Conservation (phyloP, 1,140 invertebrate species). For the Medauroidea extradentata region DNA sequence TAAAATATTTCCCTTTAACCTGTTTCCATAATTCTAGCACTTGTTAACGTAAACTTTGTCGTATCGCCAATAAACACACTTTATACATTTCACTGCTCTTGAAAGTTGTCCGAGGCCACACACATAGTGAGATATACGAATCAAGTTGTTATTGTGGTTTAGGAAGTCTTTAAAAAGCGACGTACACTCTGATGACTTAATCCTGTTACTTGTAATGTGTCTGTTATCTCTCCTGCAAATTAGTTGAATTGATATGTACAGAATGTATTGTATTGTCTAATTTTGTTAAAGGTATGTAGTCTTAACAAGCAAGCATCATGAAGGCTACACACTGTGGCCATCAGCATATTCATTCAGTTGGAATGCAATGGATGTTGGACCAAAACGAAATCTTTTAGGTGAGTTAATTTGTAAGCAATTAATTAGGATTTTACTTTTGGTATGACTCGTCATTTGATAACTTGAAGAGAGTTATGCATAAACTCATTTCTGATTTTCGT, state of each 20-base stretch:
- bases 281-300: slow-evolving; percentile 69
- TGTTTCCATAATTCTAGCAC: no score
- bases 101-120: no score
- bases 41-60: no score
- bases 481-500: slow-evolving; percentile 7
- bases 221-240: neutral
- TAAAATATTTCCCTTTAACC: no score
- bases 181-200: neutral
- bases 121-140: no score
- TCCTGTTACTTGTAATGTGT: neutral
- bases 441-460: no score
- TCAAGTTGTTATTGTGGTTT: no score
- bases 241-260: neutral
- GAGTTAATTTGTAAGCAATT: slow-evolving; percentile 18
- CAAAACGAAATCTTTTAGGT: slow-evolving; percentile 75
- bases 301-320: slow-evolving; percentile 90
- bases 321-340: slow-evolving; percentile 87
- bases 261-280: neutral
- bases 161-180: no score
- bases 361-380: slow-evolving; percentile 85
- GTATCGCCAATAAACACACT: no score
- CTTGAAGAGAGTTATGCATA: neutral
- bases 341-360: slow-evolving; percentile 82
- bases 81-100: no score
- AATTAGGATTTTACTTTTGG: no score